Conservation (phyloP, 1,140 invertebrate species). For the Drosophila orosa region DNA sequence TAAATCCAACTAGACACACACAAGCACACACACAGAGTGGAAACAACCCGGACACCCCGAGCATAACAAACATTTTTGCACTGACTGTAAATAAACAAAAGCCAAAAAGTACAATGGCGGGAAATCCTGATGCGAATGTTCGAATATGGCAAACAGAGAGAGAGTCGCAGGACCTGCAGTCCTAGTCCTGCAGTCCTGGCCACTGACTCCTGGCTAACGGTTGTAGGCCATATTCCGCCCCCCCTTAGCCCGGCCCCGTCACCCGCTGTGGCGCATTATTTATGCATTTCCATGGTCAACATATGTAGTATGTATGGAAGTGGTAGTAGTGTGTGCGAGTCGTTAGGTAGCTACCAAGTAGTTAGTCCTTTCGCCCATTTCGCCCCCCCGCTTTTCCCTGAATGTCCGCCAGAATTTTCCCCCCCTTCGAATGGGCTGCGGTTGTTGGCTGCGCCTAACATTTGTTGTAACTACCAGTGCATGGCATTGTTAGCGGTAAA, state of each 20-base stretch:
- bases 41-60: constrained; percentile 21
- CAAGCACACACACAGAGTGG: constrained; percentile 14
- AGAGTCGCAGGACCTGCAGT: constrained; percentile 38
- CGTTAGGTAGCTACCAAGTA: constrained; percentile 78
- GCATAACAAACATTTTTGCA: constrained; percentile 81
- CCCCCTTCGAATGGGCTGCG: constrained; percentile 38
- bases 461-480: constrained; percentile 80
- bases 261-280: constrained; percentile 79
- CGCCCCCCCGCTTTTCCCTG: background rate
- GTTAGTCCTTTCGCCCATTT: constrained; percentile 51
- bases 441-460: constrained; percentile 79
- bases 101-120: constrained; percentile 81
- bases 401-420: background rate
- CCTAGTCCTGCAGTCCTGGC: constrained; percentile 29
- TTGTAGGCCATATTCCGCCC: constrained; percentile 66
- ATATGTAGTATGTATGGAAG: constrained; percentile 64
- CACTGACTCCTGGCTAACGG: constrained; percentile 59
- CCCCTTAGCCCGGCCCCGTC: constrained; percentile 32
- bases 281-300: constrained; percentile 82
- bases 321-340: constrained; percentile 54
- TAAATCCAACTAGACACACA: constrained; percentile 70
- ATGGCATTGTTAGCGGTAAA: constrained; percentile 83
- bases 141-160: constrained; percentile 80
- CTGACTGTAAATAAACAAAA: constrained; percentile 82
- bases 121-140: constrained; percentile 82